These are phyloP conservation scores for Tapirus indicus DNA, from an alignment of 2,797 vertebrate species.

Conservation along the genomic window DNA sequence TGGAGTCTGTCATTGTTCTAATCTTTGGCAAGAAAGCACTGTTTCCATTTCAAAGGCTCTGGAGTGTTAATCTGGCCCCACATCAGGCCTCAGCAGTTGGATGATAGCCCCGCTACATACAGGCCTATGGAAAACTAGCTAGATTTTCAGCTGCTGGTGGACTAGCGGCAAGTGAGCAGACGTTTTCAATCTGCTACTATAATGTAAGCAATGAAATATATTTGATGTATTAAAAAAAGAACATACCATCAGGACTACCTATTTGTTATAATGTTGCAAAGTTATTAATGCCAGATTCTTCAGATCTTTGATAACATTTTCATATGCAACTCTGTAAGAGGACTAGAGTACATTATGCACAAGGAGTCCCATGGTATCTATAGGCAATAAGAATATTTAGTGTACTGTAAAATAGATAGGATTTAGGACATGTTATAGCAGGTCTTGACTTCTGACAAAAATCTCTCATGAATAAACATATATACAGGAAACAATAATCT, in stretches of 20 bases:
- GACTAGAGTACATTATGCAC: slow-evolving; percentile 74
- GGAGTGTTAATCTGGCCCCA: slow-evolving; percentile 81
- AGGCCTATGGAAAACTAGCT: slow-evolving; percentile 84
- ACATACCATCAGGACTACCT: slow-evolving; percentile 84
- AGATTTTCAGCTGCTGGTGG: slow-evolving; percentile 80
- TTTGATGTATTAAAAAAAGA: slow-evolving; percentile 80
- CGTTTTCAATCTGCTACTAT: slow-evolving; percentile 94
- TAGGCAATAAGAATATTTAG: slow-evolving; percentile 73
- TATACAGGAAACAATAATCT: not conserved
- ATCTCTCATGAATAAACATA: slow-evolving; percentile 61
- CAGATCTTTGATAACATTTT: slow-evolving; percentile 83
- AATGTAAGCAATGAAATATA: slow-evolving; percentile 90
- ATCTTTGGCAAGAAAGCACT: slow-evolving; percentile 78
- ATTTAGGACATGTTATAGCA: slow-evolving; percentile 62
- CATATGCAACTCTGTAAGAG: slow-evolving; percentile 61
- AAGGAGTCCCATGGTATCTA: slow-evolving; percentile 76
- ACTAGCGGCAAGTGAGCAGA: slow-evolving; percentile 90
- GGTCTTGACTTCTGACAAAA: slow-evolving; percentile 71
- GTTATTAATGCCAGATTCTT: slow-evolving; percentile 85
- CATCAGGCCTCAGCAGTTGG: slow-evolving; percentile 85
- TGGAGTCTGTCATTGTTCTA: slow-evolving; percentile 74
- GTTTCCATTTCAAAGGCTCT: slow-evolving; percentile 83
- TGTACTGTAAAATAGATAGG: slow-evolving; percentile 62
- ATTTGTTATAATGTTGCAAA: slow-evolving; percentile 81
- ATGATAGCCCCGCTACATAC: slow-evolving; percentile 81